Evolutionary conservation across 2,888 invertebrate species (phyloP).

Genomic region (Poecilobothrus nobilitatus): DNA sequence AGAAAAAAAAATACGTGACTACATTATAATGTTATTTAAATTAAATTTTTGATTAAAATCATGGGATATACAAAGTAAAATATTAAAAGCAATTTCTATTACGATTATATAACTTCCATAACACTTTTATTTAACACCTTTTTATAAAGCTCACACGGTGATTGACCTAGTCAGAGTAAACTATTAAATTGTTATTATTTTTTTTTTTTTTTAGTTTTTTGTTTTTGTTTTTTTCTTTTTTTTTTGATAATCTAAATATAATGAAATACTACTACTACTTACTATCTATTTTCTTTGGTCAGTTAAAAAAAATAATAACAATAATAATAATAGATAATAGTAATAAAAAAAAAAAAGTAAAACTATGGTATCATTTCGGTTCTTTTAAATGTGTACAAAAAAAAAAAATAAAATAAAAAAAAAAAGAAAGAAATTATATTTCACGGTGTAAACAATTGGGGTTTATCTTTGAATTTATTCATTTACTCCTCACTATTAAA

Average conservation of each 20-base stretch:
- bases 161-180: neutral
- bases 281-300: neutral
- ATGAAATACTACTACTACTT: neutral
- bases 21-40: too few relatives aligned
- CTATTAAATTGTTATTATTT: too few relatives aligned
- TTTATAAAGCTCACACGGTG: neutral
- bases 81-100: too few relatives aligned
- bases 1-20: too few relatives aligned
- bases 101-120: too few relatives aligned
- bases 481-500: neutral
- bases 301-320: neutral
- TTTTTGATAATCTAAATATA: neutral
- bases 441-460: slow-evolving; percentile 1
- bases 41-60: too few relatives aligned
- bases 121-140: neutral
- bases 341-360: too few relatives aligned
- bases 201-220: too few relatives aligned
- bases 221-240: neutral
- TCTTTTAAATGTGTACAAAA: neutral
- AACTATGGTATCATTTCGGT: too few relatives aligned
- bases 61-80: too few relatives aligned
- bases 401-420: neutral
- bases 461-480: neutral
- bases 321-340: neutral
- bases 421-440: neutral